A percentile compares a stretch with the other conserved stretches of the same genome.
Evolutionary conservation across 2,113 vertebrate genomes (phyloP).

Genomic region (Alosa alosa): DNA sequence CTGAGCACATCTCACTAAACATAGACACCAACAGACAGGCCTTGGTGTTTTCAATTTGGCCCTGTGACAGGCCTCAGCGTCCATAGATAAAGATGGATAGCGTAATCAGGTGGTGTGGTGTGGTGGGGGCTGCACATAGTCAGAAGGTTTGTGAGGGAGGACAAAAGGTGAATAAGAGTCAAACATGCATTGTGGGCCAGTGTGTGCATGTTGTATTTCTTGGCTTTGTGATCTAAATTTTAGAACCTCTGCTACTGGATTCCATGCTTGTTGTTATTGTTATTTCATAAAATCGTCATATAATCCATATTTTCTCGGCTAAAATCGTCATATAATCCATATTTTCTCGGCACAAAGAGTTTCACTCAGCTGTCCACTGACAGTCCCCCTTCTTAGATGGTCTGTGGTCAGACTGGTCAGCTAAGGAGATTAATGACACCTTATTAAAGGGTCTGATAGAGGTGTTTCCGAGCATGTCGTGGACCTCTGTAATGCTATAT

Average conservation of each 20-base stretch:
- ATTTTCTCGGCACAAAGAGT: neutral
- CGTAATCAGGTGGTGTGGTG: slow-evolving; percentile 69
- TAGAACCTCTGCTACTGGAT: too few relatives aligned
- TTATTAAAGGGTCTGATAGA: slow-evolving; percentile 71
- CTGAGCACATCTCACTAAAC: slow-evolving; percentile 80
- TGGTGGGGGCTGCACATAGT: too few relatives aligned
- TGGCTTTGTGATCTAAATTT: neutral
- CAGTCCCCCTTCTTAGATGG: neutral
- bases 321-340: neutral
- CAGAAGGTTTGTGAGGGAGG: slow-evolving; percentile 23
- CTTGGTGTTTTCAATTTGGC: slow-evolving; percentile 80
- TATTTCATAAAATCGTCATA: neutral
- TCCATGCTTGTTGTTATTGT: neutral
- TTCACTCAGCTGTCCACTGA: neutral
- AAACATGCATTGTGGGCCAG: neutral
- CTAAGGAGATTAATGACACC: slow-evolving; percentile 73
- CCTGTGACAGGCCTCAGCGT: slow-evolving; percentile 70
- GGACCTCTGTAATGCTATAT: slow-evolving; percentile 56
- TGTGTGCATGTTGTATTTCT: neutral
- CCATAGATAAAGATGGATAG: slow-evolving; percentile 77
- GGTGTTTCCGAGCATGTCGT: slow-evolving; percentile 60
- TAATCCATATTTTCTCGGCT: too few relatives aligned
- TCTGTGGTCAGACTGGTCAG: slow-evolving; percentile 52
- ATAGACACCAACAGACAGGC: slow-evolving; percentile 81
- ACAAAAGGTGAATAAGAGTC: too few relatives aligned